These are phyloP conservation scores for Trissolcus japonicus DNA, from an alignment of 2,888 invertebrate species.

Conservation along the genomic window DNA sequence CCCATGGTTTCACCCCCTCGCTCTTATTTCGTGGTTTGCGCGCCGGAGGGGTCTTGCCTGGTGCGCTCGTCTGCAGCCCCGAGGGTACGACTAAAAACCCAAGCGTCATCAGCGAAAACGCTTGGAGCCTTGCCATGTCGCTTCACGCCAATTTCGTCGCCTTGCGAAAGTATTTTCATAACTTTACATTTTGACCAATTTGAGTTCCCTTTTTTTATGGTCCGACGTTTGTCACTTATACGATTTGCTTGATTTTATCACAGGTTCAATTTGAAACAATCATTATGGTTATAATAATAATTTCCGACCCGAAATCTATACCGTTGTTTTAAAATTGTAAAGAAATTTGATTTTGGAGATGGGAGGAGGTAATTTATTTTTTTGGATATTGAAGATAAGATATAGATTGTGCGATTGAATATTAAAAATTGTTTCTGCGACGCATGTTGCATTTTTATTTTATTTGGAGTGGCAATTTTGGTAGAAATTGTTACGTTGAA, in stretches of 20 bases:
- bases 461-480: too few relatives aligned
- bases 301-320: too few relatives aligned
- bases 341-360: too few relatives aligned
- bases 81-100: conserved; percentile 50
- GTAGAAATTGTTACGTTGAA: neutral
- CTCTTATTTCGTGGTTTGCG: conserved; percentile 47
- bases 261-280: neutral
- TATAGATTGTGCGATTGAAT: neutral
- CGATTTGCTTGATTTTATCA: neutral
- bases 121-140: conserved; percentile 46
- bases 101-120: conserved; percentile 43
- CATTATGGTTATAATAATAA: too few relatives aligned
- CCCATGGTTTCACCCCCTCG: conserved; percentile 51
- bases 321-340: too few relatives aligned
- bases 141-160: conserved; percentile 47
- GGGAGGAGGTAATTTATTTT: too few relatives aligned
- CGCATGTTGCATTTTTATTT: neutral
- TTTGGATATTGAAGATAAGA: too few relatives aligned
- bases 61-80: conserved; percentile 37
- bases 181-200: conserved; percentile 40
- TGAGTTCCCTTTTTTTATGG: conserved; percentile 35
- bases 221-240: neutral
- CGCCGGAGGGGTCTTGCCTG: conserved; percentile 43
- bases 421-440: neutral
- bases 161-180: conserved; percentile 29